Percentiles rank a stretch among this genome's conserved stretches.
phyloP scores from a whole-genome alignment of 2,888 invertebrate genomes.

The Nebria brevicollis region DNA sequence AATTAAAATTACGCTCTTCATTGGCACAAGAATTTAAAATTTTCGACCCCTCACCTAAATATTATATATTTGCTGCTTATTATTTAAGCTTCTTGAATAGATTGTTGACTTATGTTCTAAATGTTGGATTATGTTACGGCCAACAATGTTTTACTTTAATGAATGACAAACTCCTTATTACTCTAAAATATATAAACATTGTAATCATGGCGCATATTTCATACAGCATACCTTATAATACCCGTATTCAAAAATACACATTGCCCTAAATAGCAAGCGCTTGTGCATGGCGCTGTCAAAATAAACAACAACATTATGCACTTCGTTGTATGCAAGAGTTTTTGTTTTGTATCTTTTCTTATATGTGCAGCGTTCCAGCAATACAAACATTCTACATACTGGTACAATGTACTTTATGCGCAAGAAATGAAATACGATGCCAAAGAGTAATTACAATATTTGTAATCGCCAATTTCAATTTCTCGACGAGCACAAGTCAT shows the following conservation, averaged over 20 bases:
- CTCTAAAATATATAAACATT: not conserved
- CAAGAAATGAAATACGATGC: conserved; percentile 11
- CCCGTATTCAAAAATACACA: not conserved
- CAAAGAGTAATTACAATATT: conserved; percentile 39
- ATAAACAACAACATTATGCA: not conserved
- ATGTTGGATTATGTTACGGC: too few relatives aligned
- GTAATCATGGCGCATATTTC: not conserved
- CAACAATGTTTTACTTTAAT: too few relatives aligned
- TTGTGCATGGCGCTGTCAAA: not conserved
- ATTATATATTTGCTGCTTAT: not conserved
- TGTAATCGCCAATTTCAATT: conserved; percentile 41
- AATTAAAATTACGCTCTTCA: not conserved
- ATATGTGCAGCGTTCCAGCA: not conserved
- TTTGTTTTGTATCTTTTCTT: not conserved
- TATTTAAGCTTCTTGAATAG: too few relatives aligned
- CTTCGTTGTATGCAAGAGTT: not conserved
- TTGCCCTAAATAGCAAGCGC: not conserved
- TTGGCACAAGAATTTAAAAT: not conserved
- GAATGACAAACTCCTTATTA: too few relatives aligned
- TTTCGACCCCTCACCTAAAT: not conserved
- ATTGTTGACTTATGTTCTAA: too few relatives aligned
- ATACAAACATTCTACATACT: not conserved
- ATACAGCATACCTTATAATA: not conserved
- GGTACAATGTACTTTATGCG: not conserved
- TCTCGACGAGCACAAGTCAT: conserved; percentile 34